Percentiles rank a stretch among this genome's conserved stretches.
phyloP scores from a whole-genome alignment of 2,113 vertebrate genomes.

The Callopanchax toddi region DNA sequence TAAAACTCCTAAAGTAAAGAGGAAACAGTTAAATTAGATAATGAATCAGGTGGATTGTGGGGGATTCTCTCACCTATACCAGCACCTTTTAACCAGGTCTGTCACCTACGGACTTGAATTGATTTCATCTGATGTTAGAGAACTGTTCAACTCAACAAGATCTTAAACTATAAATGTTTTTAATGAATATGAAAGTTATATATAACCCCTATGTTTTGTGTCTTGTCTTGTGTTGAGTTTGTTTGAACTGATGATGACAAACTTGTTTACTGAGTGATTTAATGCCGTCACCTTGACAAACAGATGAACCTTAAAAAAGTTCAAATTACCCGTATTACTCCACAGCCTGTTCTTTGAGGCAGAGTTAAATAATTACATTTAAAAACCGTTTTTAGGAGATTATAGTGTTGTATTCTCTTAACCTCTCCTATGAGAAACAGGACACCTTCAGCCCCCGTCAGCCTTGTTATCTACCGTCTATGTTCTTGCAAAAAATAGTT shows the following conservation, averaged over 20 bases:
- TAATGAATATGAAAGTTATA: background rate
- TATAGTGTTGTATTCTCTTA: background rate
- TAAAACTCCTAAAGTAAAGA: too few relatives aligned
- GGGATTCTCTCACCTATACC: too few relatives aligned
- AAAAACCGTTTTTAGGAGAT: slow-evolving; percentile 42
- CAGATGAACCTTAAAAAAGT: too few relatives aligned
- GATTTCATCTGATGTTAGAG: too few relatives aligned
- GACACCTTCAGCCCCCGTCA: slow-evolving; percentile 19
- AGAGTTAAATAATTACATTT: slow-evolving; percentile 16
- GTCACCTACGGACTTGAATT: too few relatives aligned
- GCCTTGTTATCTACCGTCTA: slow-evolving; percentile 29
- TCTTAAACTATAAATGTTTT: background rate
- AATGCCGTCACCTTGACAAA: background rate
- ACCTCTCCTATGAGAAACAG: background rate
- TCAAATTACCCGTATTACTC: background rate
- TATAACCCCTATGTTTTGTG: too few relatives aligned
- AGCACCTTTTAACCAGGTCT: too few relatives aligned
- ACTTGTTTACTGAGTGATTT: background rate
- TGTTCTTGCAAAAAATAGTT: slow-evolving; percentile 33
- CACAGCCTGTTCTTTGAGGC: slow-evolving; percentile 4
- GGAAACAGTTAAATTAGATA: too few relatives aligned
- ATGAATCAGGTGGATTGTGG: too few relatives aligned
- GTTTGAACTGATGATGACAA: background rate
- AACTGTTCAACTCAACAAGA: background rate
- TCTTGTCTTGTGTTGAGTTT: background rate